Conservation (phyloP, 2,888 invertebrate species). For the Tribolium freemani region DNA sequence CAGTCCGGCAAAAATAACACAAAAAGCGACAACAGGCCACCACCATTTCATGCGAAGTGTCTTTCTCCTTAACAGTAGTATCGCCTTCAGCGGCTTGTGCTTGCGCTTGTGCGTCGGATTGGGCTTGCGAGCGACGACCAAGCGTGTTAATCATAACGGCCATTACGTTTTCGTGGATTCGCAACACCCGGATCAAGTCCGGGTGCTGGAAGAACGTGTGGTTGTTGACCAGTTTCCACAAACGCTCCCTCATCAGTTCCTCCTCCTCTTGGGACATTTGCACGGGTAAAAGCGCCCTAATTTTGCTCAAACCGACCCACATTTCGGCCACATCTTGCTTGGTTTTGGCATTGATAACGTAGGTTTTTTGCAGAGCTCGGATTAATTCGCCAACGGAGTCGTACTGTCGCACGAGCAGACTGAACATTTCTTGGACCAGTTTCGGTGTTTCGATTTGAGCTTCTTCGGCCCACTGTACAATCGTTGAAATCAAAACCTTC, state of each 20-base stretch:
- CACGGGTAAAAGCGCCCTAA: constrained; percentile 94
- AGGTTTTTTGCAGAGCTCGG: constrained; percentile 93
- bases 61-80: constrained; percentile 74
- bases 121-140: constrained; percentile 91
- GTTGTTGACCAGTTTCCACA: constrained; percentile 99
- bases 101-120: constrained; percentile 85
- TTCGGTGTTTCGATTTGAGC: constrained; percentile 94
- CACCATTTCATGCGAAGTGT: constrained; percentile 99
- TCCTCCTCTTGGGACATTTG: constrained; percentile 99
- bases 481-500: constrained; percentile 92
- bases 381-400: constrained; percentile 96
- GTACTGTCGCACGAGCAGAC: constrained; percentile 95
- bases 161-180: constrained; percentile 99
- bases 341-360: constrained; percentile 95
- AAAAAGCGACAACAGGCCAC: constrained; percentile 99
- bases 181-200: constrained; percentile 94
- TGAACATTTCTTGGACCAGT: constrained; percentile 98
- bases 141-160: constrained; percentile 99
- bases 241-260: constrained; percentile 93
- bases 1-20: constrained; percentile 99
- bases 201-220: constrained; percentile 99
- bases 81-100: constrained; percentile 72
- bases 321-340: constrained; percentile 92
- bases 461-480: constrained; percentile 97
- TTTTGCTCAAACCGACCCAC: constrained; percentile 97